Evolutionary conservation across 2,113 vertebrate species (phyloP).

Genomic region (Rhineura floridana): DNA sequence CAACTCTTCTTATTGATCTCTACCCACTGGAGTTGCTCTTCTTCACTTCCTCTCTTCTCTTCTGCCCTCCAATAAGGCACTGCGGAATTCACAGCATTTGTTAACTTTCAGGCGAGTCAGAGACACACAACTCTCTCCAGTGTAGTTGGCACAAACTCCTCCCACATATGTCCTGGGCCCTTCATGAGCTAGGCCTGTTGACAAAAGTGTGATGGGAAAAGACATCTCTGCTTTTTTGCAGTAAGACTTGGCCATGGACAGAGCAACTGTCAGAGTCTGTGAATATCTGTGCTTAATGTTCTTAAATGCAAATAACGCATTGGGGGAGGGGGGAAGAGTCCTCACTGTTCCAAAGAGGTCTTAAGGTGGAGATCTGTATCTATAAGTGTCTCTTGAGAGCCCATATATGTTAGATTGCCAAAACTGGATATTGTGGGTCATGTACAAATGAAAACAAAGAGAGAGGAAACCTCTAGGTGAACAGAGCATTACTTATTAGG

Average conservation of each 20-base stretch:
- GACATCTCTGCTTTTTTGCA: background rate
- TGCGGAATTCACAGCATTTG: background rate
- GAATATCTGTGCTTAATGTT: background rate
- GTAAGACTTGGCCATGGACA: background rate
- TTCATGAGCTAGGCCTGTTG: background rate
- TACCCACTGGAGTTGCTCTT: background rate
- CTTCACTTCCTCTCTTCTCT: background rate
- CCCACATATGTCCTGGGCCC: background rate
- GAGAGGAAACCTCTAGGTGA: background rate
- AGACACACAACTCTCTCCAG: background rate
- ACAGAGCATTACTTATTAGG: background rate
- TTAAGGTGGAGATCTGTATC: background rate
- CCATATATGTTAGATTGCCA: background rate
- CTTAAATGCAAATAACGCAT: background rate
- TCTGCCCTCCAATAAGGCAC: background rate
- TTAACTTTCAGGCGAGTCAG: background rate
- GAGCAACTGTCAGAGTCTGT: background rate
- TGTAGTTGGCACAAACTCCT: background rate
- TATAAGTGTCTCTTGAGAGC: background rate
- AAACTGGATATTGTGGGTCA: background rate
- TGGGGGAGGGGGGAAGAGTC: background rate
- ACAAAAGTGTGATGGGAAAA: background rate
- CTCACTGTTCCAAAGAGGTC: background rate
- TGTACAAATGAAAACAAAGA: background rate
- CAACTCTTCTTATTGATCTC: background rate